These are phyloP conservation scores for Erpornis zantholeuca DNA, from an alignment of 2,113 vertebrate genomes.

Conservation along the genomic window DNA sequence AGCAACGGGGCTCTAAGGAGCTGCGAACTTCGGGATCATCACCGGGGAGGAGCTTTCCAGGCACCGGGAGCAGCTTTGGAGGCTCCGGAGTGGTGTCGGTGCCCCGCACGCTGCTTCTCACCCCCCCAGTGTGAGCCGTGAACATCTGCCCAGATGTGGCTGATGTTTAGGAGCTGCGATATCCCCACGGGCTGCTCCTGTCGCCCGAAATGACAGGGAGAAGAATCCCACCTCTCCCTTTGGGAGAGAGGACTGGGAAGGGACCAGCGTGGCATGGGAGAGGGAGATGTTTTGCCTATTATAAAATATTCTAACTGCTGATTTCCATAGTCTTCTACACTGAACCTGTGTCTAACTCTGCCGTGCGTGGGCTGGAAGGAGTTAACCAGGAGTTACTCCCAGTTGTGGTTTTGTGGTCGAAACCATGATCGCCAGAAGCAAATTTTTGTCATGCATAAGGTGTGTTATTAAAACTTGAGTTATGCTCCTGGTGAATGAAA, in stretches of 20 bases:
- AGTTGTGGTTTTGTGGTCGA: constrained; percentile 84
- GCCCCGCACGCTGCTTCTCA: not conserved
- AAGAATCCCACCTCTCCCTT: not conserved
- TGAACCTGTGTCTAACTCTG: not conserved
- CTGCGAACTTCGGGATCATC: not conserved
- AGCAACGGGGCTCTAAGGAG: not conserved
- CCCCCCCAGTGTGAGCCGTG: not conserved
- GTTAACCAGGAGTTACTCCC: constrained; percentile 78
- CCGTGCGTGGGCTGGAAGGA: constrained; percentile 67
- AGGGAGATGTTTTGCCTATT: constrained; percentile 12
- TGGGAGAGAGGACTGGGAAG: not conserved
- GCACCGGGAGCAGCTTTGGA: not conserved
- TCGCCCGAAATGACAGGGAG: not conserved
- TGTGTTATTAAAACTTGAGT: constrained; percentile 83
- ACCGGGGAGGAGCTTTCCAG: not conserved
- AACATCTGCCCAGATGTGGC: not conserved
- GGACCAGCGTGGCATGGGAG: not conserved
- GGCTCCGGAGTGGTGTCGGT: not conserved
- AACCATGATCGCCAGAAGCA: constrained; percentile 85
- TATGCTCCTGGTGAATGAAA: constrained; percentile 80
- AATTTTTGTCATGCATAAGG: constrained; percentile 82
- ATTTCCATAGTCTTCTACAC: constrained; percentile 14
- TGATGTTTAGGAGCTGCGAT: not conserved
- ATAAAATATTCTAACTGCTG: not conserved
- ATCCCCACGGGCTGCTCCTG: not conserved